Base-by-base conservation (phyloP, 2,797 vertebrate genomes). In the Pristis pectinata region DNA sequence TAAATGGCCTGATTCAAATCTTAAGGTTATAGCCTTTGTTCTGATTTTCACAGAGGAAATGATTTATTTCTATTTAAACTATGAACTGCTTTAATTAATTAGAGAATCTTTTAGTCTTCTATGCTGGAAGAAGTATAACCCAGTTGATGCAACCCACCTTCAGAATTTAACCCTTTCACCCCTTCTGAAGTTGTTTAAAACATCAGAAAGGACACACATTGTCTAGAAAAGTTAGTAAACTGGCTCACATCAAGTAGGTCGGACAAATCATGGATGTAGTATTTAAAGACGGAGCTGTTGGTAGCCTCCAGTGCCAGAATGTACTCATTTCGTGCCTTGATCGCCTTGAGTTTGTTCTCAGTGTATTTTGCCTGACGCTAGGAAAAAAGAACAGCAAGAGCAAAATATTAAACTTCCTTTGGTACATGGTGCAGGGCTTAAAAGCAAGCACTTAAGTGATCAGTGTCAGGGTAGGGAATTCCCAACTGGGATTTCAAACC, bases 311-410 rank as follows among this genome's bases (percentile, higher is more conserved):
- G 97, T 82, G 98, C 98, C 7, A 99, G 97, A 95, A 99, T 98
- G 96, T 99, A 99, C 95, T 99, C 99, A 9, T 99, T 99, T 95
- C 99, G 97, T 94, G 99, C 99, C 96, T 99, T 99, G 95, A 99
- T 98, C 89, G 99, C 99, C 97, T 99, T 99, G 97, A 99, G 97
- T 95, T 98, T 98, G 96, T 99, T 99, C 95, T 99, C 98, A 37
- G 98, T 99, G 97, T 99, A 99, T 97, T 99, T 99, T 10, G 99
- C 98, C 96, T 99, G 99, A 96, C 99, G 98, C 99, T 99, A 95
- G 24, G 80, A 96, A 97, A 95, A 94, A 97, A 72, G 61, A 41
- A 56, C 87, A 64, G 34, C 15, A 87, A 91, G 2, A 64, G 24
- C 2, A 24, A n/a, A 64, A 59, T 11, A 17, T 91, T 67, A 67